Evolutionary conservation across 2,888 invertebrate species (phyloP), one percentile per base, ranked within the genome.

Genomic region (Dolichopus griseipennis): DNA sequence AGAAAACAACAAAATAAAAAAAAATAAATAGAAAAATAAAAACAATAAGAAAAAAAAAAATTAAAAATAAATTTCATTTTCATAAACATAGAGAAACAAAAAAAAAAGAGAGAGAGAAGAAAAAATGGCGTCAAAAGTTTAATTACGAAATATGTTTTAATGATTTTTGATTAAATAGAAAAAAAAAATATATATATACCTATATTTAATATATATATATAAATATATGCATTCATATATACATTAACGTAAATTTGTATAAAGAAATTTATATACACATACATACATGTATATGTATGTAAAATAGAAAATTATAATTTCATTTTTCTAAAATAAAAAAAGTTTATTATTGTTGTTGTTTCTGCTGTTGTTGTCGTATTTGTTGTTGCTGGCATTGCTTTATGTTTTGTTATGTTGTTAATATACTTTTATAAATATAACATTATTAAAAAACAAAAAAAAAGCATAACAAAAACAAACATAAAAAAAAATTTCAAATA

Each of bases 91-190:
- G 41, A 68, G 43, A 66, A 52, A 65, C 61, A 52, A 67, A 64
- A 68, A 69, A 68, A 73, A 73, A 72, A 73, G n/a, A 68, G 43
- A 66, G 52, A 65, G 62, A 52, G 65, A 64, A 68, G 69, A 68
- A 73, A 73, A 72, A 73, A 74, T 74, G 72, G 73, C 73, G 72
- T 70, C 73, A 71, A 73, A 72, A 74, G 74, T 73, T 74, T 73
- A 74, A 74, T 74, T 74, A 74, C 73, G 74, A 74, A 74, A 74
- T 73, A 74, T 73, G 73, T 74, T 74, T 74, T 73, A 74, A 73
- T 74, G 22, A 52, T 52, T 52, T 52, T 52, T 52, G 52, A 52
- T 52, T 52, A 52, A 52, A 52, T 52, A 52, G 3, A 43, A 7
- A 43, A 10, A 12, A 10, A 52, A 18, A 9, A 52, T 18, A 52